Evolutionary conservation across 2,113 vertebrate species (phyloP).

Genomic region (Gymnogyps californianus): DNA sequence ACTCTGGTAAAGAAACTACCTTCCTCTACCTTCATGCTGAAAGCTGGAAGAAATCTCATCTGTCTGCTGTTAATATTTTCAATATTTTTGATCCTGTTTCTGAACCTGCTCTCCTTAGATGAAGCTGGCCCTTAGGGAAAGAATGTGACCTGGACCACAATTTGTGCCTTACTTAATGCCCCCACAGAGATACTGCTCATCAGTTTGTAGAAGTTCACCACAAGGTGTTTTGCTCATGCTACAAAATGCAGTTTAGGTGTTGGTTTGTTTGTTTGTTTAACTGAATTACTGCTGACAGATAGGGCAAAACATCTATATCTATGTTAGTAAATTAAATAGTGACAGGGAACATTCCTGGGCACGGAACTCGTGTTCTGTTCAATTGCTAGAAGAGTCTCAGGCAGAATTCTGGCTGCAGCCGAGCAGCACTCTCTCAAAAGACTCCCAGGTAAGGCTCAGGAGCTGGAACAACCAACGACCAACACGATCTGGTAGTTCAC

Average conservation of each 20-base stretch:
- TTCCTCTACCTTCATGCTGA: not conserved
- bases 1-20: not conserved
- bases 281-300: not conserved
- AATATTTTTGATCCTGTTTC: not conserved
- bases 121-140: not conserved
- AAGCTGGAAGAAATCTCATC: not conserved
- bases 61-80: not conserved
- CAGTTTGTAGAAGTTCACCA: not conserved
- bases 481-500: not conserved
- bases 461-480: not conserved
- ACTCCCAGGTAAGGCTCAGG: not conserved
- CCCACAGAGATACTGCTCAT: not conserved
- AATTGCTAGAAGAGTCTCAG: not conserved
- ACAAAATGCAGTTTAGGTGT: not conserved
- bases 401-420: not conserved
- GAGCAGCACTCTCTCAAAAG: not conserved
- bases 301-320: not conserved
- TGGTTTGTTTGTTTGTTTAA: not conserved
- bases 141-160: not conserved
- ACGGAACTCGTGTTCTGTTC: not conserved
- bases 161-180: not conserved
- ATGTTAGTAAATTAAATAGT: not conserved
- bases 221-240: not conserved
- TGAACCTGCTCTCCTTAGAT: not conserved
- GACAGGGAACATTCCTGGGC: not conserved